Base-by-base conservation (phyloP, 2,797 vertebrate species). In the Melanotaenia pygmaea region DNA sequence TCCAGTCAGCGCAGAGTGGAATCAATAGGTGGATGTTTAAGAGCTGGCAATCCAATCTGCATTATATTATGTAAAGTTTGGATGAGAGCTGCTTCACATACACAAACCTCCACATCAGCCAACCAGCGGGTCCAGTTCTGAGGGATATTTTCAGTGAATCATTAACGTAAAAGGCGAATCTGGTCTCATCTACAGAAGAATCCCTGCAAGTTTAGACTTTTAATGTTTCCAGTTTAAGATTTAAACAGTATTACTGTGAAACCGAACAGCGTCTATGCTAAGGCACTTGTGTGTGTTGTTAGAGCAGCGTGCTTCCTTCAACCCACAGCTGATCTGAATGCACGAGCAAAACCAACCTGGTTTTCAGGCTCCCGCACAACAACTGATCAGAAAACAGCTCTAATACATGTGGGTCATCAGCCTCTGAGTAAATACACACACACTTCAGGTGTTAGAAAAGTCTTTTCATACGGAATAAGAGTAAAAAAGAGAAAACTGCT, bases 291-390 rank as follows among this genome's bases (percentile, higher is more conserved):
- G 62, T 64, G 72, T 79, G 26, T 43, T 43, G 66, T 72, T 82
- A 81, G 59, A n/a, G 64, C 57, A 80, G 86, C 60, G 56, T 4
- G 91, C 92, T 72, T 94, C 92, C 91, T 93, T 83, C 77, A 91
- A 92, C 91, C 90, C 92, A 88, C 53, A 83, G 76, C 54, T 82
- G 76, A 80, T 77, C 60, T 66, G 8, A 43, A 34, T 5, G n/a
- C n/a, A 24, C 35, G 22, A 57, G 26, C 38, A 14, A 40, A 40
- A 14, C 38, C 16, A 37, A 43, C 40, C 40, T 43, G 4, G 40
- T 18, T 43, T 43, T 43, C 14, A 40, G 38, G 38, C 38, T 40
- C 38, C 11, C 13, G 12, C 38, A 40, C 38, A 40, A 2, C 8
- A 37, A 11, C 37, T 3, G 22, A 9, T 1, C 20, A 50, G 59